Conservation (phyloP, 2,113 vertebrate species). For the Hippoglossus stenolepis region DNA sequence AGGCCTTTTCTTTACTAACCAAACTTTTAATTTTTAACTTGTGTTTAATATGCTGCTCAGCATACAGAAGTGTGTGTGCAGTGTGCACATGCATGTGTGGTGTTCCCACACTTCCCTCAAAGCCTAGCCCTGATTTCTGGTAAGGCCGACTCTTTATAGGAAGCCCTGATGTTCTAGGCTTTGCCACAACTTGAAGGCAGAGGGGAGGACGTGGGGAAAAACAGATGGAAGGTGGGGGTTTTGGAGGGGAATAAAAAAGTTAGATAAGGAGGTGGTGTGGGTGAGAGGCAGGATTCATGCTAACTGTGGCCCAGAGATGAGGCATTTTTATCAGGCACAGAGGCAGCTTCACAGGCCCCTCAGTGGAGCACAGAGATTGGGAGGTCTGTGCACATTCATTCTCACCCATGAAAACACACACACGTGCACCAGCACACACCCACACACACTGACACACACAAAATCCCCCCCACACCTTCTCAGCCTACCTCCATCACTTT, state of each 20-base stretch:
- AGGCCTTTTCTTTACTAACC: slow-evolving; percentile 24
- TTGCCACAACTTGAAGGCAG: slow-evolving; percentile 55
- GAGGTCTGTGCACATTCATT: slow-evolving; percentile 62
- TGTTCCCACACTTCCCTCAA: slow-evolving; percentile 37
- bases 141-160: slow-evolving; percentile 33
- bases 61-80: not conserved
- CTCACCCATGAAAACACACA: slow-evolving; percentile 28
- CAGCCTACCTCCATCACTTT: slow-evolving; percentile 53
- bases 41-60: slow-evolving; percentile 16
- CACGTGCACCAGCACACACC: not conserved
- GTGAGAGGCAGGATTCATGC: slow-evolving; percentile 59
- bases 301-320: slow-evolving; percentile 71
- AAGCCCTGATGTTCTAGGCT: slow-evolving; percentile 55
- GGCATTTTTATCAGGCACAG: slow-evolving; percentile 77
- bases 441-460: slow-evolving; percentile 15
- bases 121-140: slow-evolving; percentile 11
- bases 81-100: not conserved
- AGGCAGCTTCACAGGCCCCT: slow-evolving; percentile 75
- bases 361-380: slow-evolving; percentile 80
- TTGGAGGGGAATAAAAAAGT: slow-evolving; percentile 51
- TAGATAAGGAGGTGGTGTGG: slow-evolving; percentile 64
- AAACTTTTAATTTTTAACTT: slow-evolving; percentile 10
- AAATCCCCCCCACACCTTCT: slow-evolving; percentile 19
- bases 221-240: slow-evolving; percentile 48
- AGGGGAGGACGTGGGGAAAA: slow-evolving; percentile 9